A percentile compares a stretch with the other conserved stretches of the same genome.
Evolutionary conservation across 2,888 invertebrate species (phyloP).

Genomic region (Diarsia rubi): DNA sequence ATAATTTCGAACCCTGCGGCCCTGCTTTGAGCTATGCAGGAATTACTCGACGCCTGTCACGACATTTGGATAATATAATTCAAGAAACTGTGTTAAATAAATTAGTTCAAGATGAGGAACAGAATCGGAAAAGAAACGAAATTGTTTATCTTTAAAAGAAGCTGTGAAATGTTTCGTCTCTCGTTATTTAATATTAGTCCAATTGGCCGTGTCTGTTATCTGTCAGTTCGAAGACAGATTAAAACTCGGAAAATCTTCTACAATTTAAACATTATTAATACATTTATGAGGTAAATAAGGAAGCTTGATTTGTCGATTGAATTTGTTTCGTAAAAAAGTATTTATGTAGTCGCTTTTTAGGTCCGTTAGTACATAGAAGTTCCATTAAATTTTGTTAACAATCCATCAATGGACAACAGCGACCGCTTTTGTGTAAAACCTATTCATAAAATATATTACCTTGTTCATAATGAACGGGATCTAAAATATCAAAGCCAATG

Average conservation of each 20-base stretch:
- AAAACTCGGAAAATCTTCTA: background rate
- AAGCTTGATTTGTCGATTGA: background rate
- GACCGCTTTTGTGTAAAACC: constrained; percentile 34
- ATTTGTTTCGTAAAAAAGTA: background rate
- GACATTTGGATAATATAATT: too few relatives aligned
- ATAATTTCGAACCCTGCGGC: too few relatives aligned
- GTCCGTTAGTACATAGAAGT: constrained; percentile 23
- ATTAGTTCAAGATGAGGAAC: background rate
- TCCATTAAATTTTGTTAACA: constrained; percentile 45
- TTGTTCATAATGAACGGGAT: constrained; percentile 15
- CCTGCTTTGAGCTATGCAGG: too few relatives aligned
- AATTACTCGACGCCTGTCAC: too few relatives aligned
- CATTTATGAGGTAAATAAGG: background rate
- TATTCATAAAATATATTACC: constrained; percentile 39
- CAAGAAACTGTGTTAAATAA: background rate
- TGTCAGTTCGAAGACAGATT: constrained; percentile 1
- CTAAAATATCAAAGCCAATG: constrained; percentile 36
- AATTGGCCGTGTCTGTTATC: background rate
- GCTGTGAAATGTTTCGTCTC: background rate
- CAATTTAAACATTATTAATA: background rate
- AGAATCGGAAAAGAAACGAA: background rate
- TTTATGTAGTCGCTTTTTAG: constrained; percentile 9
- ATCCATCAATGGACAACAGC: constrained; percentile 46
- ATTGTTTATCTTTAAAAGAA: background rate
- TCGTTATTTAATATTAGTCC: background rate